Evolutionary conservation across 2,113 vertebrate species (phyloP), one percentile per base, ranked within the genome.

Genomic region (Pampusana beccarii): DNA sequence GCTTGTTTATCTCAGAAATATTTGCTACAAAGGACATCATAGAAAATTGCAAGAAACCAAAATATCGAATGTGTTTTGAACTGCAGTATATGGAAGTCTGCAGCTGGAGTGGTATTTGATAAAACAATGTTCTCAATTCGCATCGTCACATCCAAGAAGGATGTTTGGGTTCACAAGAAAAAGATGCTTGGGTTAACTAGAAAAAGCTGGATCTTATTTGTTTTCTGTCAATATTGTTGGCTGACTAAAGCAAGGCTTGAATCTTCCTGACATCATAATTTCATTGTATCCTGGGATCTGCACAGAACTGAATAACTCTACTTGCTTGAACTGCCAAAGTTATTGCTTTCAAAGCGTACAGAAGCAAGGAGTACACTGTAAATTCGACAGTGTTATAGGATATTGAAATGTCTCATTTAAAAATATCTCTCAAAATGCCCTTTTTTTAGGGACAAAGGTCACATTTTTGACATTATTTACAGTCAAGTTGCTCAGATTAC

Each of bases 231-330:
- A 77, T 94, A 67, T 92, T 90, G 89, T 80, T 1, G 0, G 65
- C n/a, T 91, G 84, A 88, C 87, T 93, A 91, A 92, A 88, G 56
- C 44, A 82, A 80, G 36, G 62, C 34, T 67, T 92, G 91, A 88
- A 72, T 91, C 81, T 97, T 77, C 53, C 70, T 96, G 88, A 94
- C 88, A 97, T 80, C 86, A 88, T 79, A 96, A 97, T 91, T 85
- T 90, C 87, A 93, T n/a, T 56, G 88, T 69, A 56, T 92, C 85
- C 93, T 73, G 88, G 75, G 50, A 93, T 73, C 74, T 61, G 73
- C 88, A 85, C 83, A 88, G 92, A 95, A 91, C 81, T 80, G 93
- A 97, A 61, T 72, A 97, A 90, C 51, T 89, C 44, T 79, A 54
- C 73, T 97, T 95, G 86, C 85, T 96, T 91, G 81, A 90, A 86